Evolutionary conservation across 2,888 invertebrate genomes (phyloP).

Genomic region (Sicus ferrugineus): DNA sequence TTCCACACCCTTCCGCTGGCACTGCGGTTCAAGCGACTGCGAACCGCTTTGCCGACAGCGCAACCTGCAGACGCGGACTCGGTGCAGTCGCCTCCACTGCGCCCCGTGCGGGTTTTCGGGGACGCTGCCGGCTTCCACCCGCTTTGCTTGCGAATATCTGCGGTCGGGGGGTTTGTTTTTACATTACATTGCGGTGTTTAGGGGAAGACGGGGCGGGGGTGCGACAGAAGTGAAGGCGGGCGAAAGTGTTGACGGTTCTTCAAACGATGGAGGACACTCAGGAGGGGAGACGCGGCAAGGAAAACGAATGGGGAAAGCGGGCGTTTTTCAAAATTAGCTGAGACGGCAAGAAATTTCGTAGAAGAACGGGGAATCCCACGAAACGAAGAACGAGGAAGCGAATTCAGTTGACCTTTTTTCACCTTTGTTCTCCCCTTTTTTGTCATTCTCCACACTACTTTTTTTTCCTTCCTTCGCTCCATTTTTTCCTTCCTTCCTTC

Average conservation of each 20-base stretch:
- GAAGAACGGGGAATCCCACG: not conserved
- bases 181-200: slow-evolving; percentile 26
- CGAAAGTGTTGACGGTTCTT: no score
- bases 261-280: no score
- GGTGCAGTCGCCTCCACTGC: not conserved
- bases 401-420: no score
- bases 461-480: no score
- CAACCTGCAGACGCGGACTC: not conserved
- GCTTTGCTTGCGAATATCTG: slow-evolving; percentile 22
- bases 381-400: no score
- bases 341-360: not conserved
- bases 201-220: not conserved
- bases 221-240: no score
- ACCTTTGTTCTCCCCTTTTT: no score
- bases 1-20: slow-evolving; percentile 22
- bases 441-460: no score
- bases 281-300: no score
- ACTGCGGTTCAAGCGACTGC: slow-evolving; percentile 26
- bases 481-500: no score
- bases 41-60: not conserved
- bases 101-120: not conserved
- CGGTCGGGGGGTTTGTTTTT: slow-evolving; percentile 33
- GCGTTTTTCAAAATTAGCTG: not conserved
- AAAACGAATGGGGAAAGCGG: no score
- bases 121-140: not conserved